phyloP scores from a whole-genome alignment of 2,113 vertebrate genomes.

The Tinamus guttatus region DNA sequence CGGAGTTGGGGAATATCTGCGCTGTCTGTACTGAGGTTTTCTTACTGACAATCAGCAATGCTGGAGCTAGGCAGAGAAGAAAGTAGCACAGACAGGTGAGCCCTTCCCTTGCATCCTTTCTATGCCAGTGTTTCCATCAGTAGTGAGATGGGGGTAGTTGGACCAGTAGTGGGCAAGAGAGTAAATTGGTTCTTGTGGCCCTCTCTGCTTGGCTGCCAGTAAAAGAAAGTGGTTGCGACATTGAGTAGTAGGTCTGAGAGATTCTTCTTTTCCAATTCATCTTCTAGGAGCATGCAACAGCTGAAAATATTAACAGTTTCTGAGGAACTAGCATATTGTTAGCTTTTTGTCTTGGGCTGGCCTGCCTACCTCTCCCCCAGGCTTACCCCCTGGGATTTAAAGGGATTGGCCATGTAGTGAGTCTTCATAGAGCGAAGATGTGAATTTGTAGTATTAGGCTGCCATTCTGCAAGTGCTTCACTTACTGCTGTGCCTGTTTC shows the following conservation, averaged over 20 bases:
- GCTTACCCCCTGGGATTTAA: not conserved
- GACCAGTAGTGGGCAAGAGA: not conserved
- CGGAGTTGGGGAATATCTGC: not conserved
- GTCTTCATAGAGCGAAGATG: not conserved
- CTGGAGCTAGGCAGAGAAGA: not conserved
- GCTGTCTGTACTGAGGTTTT: not conserved
- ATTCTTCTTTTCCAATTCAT: not conserved
- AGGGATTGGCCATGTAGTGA: not conserved
- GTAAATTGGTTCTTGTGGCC: not conserved
- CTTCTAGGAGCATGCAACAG: not conserved
- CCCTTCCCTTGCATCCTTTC: not conserved
- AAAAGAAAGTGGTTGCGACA: not conserved
- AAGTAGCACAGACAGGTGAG: not conserved
- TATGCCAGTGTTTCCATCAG: not conserved
- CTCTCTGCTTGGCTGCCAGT: not conserved
- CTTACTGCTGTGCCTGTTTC: not conserved
- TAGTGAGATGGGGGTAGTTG: slow-evolving; percentile 41
- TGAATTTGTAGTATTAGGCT: not conserved
- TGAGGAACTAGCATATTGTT: not conserved
- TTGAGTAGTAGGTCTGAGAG: not conserved
- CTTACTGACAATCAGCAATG: not conserved
- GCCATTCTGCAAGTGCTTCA: not conserved
- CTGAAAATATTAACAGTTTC: not conserved
- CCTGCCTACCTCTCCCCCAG: not conserved
- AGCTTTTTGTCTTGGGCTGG: not conserved